phyloP scores from a whole-genome alignment of 2,888 invertebrate species.

The Platerodrilus igneus region DNA sequence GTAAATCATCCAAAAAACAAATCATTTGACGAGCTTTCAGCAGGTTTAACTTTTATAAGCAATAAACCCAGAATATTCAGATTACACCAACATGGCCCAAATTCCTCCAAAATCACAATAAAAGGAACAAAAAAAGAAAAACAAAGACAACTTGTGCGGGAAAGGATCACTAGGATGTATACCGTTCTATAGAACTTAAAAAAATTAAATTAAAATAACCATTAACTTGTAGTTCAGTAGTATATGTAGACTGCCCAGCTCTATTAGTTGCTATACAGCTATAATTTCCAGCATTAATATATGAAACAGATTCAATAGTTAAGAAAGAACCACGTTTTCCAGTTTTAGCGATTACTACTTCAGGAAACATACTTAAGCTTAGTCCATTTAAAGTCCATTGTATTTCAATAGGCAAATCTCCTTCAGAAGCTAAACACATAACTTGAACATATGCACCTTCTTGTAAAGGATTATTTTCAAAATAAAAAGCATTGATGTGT shows the following conservation, averaged over 20 bases:
- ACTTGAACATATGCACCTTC: slow-evolving; percentile 41
- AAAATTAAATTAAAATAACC: slow-evolving; percentile 50
- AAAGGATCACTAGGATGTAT: too few species aligned
- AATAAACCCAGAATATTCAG: too few species aligned
- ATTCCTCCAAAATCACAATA: too few species aligned
- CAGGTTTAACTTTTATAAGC: too few species aligned
- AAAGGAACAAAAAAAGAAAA: too few species aligned
- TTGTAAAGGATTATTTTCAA: slow-evolving; percentile 64
- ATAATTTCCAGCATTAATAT: slow-evolving; percentile 69
- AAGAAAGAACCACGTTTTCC: slow-evolving; percentile 54
- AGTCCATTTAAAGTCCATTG: slow-evolving; percentile 55
- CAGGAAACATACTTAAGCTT: slow-evolving; percentile 38
- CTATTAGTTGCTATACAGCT: slow-evolving; percentile 61
- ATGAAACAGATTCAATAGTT: slow-evolving; percentile 61
- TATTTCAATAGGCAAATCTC: slow-evolving; percentile 66
- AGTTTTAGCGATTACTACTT: slow-evolving; percentile 37
- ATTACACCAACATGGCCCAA: too few species aligned
- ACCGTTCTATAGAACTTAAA: too few species aligned
- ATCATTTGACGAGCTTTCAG: too few species aligned
- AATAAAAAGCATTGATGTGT: slow-evolving; percentile 72
- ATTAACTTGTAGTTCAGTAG: slow-evolving; percentile 60
- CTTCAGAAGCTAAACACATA: slow-evolving; percentile 63
- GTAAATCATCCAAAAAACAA: too few species aligned
- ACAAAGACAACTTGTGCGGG: too few species aligned
- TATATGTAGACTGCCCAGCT: slow-evolving; percentile 37